Base-by-base conservation (phyloP, 2,888 invertebrate genomes). In the Formica aserva region DNA sequence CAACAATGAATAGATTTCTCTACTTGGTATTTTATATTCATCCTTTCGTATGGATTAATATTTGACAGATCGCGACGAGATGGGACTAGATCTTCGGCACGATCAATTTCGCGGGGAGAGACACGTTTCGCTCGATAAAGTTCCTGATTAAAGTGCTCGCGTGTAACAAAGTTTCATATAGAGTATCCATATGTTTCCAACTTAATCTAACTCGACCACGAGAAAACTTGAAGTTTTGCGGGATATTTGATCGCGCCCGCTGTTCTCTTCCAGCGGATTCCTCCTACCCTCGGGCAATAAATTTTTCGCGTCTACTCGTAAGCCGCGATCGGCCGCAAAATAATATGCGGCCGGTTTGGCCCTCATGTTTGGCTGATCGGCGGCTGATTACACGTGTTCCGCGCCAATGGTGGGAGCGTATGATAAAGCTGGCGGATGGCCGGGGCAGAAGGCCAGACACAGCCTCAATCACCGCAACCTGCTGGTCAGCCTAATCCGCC, bases 351-450 rank as follows among this genome's bases (percentile, higher is more conserved):
- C 91, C 85, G 87, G 91, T 85, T 91, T 87, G 91, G 92, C 91
- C 92, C 92, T 89, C 91, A 91, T 92, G 92, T 93, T 92, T 92
- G 93, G 93, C 92, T 92, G 93, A 93, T 94, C 93, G 92, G 94
- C 88, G 94, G 94, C 93, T 94, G 94, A 94, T 93, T 94, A 94
- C 94, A 94, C 93, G 94, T 94, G 94, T 94, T 93, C 91, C 89
- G 89, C 89, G 92, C 89, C 88, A 90, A 88, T 91, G 88, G 87
- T 87, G 89, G 92, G 91, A 92, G 91, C 90, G 91, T 90, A 92
- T 93, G 93, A 94, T 93, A 93, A 93, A 94, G 93, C 93, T 93
- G 91, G 92, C 91, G 94, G 90, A 92, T 90, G 91, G 91, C 88
- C 91, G 92, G 91, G 93, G 93, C 92, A 92, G 93, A 92, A 93